Evolutionary conservation across 2,113 vertebrate genomes (phyloP), one percentile per base, ranked within the genome.

Genomic region (Rhinolophus ferrumequinum): DNA sequence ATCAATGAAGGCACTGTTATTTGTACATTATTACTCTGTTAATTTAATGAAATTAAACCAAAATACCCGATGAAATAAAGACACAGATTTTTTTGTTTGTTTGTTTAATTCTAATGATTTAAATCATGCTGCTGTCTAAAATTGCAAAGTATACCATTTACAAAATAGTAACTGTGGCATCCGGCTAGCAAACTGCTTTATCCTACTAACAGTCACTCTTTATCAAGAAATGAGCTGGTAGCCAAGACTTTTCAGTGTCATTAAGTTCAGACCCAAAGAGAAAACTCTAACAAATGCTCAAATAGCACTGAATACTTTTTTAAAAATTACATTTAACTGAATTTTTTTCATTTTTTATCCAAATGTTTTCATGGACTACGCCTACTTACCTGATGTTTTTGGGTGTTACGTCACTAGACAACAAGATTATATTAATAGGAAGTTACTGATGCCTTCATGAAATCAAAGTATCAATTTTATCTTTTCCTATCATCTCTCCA

Each of bases 11-110:
- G 7, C n/a, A 90, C 4, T 90, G 90, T 41, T 64, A 85, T 67
- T 54, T 93, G 28, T 54, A 72, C 2, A 30, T 83, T 93, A 69
- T 5, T 30, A 16, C 12, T 35, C 13, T 11, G 4, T 70, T 47
- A 82, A 52, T 94, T 88, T 91, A 85, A 87, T 70, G 24, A 91
- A 93, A 95, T 75, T 86, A 83, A 30, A 80, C 50, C 24, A 79
- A 93, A 91, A 83, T 30, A 62, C 10, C 41, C 18, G 54, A 64
- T 60, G 35, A 88, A 91, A 35, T 41, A 1, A 95, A 67, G 28
- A 60, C 2, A 35, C 1, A 35, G 44, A 5, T 47, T 30, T n/a
- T 67, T 41, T 44, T 44, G 4, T n/a, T n/a, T n/a, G n/a, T 30
- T 58, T 26, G 22, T 38, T 82, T 56, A 82, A 93, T 56, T 88